These are phyloP conservation scores for Myrmophylax atrothorax DNA, from an alignment of 2,113 vertebrate genomes.

Conservation along the genomic window DNA sequence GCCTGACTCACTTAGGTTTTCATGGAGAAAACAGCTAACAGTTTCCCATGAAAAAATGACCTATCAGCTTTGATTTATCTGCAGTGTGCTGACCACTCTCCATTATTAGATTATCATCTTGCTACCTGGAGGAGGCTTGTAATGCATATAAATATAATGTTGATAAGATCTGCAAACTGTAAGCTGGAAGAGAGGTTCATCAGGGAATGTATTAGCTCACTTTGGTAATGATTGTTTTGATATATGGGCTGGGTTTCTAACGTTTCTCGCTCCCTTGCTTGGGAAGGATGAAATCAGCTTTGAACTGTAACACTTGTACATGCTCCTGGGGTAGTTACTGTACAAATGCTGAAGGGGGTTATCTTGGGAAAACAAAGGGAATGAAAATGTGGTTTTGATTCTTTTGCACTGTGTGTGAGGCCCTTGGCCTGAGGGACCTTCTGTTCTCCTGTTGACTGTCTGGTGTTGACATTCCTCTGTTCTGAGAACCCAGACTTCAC, in stretches of 20 bases:
- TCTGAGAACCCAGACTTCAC: not conserved
- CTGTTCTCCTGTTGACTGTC: not conserved
- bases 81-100: not conserved
- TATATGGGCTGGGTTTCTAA: not conserved
- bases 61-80: not conserved
- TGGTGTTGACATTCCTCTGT: conserved; percentile 14
- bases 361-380: not conserved
- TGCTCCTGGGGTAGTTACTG: not conserved
- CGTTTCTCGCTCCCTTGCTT: not conserved
- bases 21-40: not conserved
- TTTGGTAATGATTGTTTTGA: not conserved
- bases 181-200: not conserved
- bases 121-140: not conserved
- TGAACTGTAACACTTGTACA: not conserved
- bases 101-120: not conserved
- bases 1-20: not conserved
- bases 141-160: not conserved
- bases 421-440: not conserved
- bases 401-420: not conserved
- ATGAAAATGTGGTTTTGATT: not conserved
- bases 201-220: not conserved
- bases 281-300: not conserved
- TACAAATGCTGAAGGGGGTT: not conserved
- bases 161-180: not conserved
- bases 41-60: not conserved